These are phyloP conservation scores for Lagodon rhomboides DNA, from an alignment of 2,797 vertebrate species.

Conservation along the genomic window DNA sequence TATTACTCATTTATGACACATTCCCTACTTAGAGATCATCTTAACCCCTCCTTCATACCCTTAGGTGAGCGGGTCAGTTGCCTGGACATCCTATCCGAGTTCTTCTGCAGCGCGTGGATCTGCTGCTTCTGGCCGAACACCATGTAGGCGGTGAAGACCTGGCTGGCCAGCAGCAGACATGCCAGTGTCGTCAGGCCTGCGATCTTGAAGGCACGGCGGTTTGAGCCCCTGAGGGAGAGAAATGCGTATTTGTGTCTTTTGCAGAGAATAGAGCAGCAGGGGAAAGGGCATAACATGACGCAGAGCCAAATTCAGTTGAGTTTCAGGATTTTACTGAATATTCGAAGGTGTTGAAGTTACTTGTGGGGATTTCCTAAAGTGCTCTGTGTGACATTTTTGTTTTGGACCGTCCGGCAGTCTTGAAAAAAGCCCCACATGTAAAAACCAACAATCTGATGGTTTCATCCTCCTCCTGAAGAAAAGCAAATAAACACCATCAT, in stretches of 20 bases:
- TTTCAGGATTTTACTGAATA: background rate
- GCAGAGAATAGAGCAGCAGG: background rate
- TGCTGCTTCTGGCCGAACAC: constrained; percentile 88
- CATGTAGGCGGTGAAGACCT: constrained; percentile 91
- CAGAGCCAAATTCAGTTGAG: background rate
- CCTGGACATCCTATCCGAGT: constrained; percentile 77
- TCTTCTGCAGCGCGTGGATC: constrained; percentile 86
- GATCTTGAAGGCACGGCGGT: constrained; percentile 82
- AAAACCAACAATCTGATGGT: background rate
- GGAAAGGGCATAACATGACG: background rate
- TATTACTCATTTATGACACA: background rate
- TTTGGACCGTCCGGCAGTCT: constrained; percentile 1
- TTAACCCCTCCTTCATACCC: constrained; percentile 73
- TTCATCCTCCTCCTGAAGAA: background rate
- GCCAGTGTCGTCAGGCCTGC: constrained; percentile 89
- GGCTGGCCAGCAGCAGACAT: constrained; percentile 90
- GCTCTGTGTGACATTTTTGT: background rate
- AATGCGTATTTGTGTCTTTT: background rate
- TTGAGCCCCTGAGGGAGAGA: constrained; percentile 55
- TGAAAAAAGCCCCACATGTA: background rate
- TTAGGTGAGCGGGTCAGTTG: constrained; percentile 79
- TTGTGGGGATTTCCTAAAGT: background rate
- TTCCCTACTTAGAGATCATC: background rate
- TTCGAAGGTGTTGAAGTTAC: background rate
- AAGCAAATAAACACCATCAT: background rate